Evolutionary conservation across 2,113 vertebrate genomes (phyloP).

Genomic region (Phrynosoma blainvillii): DNA sequence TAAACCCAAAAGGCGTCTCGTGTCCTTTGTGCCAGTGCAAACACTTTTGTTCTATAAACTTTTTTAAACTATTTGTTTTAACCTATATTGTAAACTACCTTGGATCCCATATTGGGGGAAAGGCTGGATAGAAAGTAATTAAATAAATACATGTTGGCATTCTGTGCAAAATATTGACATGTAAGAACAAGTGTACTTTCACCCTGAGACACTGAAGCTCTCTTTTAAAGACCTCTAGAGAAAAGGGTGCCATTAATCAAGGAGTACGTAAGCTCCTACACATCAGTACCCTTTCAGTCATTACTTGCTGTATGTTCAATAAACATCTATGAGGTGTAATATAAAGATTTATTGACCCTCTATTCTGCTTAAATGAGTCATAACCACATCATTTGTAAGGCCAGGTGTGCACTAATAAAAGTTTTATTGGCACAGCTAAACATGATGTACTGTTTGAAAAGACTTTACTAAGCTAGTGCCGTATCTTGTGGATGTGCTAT

Average conservation of each 20-base stretch:
- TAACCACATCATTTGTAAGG: neutral
- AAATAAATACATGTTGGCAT: neutral
- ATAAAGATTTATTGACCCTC: constrained; percentile 5
- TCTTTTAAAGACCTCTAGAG: constrained; percentile 20
- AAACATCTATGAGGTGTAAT: neutral
- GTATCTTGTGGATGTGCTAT: neutral
- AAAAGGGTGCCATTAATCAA: neutral
- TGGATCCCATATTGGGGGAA: too few species aligned
- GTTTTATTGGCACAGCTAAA: constrained; percentile 21
- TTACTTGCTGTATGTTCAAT: constrained; percentile 23
- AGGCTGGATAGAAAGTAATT: too few species aligned
- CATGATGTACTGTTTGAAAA: constrained; percentile 5
- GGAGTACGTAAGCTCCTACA: constrained; percentile 14
- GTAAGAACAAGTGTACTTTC: neutral
- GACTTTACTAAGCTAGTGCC: constrained; percentile 10
- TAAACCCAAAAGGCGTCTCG: too few species aligned
- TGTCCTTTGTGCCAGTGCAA: too few species aligned
- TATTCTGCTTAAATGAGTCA: constrained; percentile 23
- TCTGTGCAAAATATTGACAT: neutral
- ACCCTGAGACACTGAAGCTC: neutral
- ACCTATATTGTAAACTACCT: too few species aligned
- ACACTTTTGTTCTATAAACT: too few species aligned
- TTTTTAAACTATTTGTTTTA: too few species aligned
- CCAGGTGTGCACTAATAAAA: neutral
- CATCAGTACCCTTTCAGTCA: constrained; percentile 29